Evolutionary conservation across 30 jellyfish, hydroid and myxozoan genomes (phyloP).

Genomic region (Turritopsis rubra): DNA sequence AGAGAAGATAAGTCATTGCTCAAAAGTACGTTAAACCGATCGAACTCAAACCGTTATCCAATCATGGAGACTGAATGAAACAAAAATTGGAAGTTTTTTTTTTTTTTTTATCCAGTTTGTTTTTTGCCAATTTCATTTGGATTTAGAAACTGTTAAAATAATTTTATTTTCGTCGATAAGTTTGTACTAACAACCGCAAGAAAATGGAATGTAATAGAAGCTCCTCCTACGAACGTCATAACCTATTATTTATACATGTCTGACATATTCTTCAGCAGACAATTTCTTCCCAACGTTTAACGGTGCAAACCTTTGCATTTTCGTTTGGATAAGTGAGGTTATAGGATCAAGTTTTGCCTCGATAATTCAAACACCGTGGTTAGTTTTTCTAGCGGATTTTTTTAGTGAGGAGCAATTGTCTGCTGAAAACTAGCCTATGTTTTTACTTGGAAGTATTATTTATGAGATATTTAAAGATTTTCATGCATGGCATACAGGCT

Average conservation of each 20-base stretch:
- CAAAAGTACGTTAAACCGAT: slow-evolving; percentile 8
- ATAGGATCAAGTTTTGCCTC: no score
- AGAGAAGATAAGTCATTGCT: slow-evolving; percentile 39
- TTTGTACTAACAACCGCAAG: not conserved
- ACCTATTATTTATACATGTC: no score
- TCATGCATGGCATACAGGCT: not conserved
- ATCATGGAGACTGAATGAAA: not conserved
- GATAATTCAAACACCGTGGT: no score
- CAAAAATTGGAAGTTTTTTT: not conserved
- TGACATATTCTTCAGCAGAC: not conserved
- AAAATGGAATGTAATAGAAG: not conserved
- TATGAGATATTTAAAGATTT: not conserved
- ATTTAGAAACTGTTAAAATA: not conserved
- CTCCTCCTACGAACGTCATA: not conserved
- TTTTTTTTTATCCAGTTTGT: not conserved
- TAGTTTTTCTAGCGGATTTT: not conserved
- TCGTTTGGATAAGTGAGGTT: no score
- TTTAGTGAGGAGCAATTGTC: not conserved
- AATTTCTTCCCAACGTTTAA: no score
- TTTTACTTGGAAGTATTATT: not conserved
- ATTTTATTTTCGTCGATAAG: not conserved
- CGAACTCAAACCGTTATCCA: slow-evolving; percentile 2
- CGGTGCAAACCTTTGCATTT: no score
- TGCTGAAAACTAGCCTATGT: not conserved
- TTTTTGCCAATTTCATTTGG: not conserved